A percentile compares a stretch with the other conserved stretches of the same genome.
These are phyloP conservation scores for Caiman crocodilus DNA, from an alignment of 2,797 vertebrate genomes.

Conservation along the genomic window DNA sequence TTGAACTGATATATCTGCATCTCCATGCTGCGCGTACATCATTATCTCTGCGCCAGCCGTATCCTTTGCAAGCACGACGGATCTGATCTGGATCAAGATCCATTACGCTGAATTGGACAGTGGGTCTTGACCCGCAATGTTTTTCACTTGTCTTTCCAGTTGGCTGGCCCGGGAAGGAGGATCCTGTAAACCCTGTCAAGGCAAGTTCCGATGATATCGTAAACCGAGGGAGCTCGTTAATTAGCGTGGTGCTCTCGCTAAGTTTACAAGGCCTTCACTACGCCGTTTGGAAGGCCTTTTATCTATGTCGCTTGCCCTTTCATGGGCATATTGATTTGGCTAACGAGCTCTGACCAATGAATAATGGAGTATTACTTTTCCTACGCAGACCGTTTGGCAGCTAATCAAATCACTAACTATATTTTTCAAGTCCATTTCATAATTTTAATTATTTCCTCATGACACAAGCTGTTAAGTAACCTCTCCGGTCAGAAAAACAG, in stretches of 20 bases:
- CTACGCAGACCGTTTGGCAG: slow-evolving; percentile 18
- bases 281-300: slow-evolving; percentile 33
- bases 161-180: not conserved
- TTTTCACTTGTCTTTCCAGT: not conserved
- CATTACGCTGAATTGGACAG: not conserved
- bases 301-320: slow-evolving; percentile 6
- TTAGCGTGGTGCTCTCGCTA: slow-evolving; percentile 6
- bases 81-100: slow-evolving; percentile 12
- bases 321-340: slow-evolving; percentile 9
- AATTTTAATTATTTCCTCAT: slow-evolving; percentile 61
- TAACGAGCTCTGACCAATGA: slow-evolving; percentile 1
- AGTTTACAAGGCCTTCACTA: slow-evolving; percentile 8
- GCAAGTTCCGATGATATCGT: not conserved
- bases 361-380: slow-evolving; percentile 5
- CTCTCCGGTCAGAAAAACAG: slow-evolving; percentile 47
- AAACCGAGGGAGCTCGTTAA: slow-evolving; percentile 31
- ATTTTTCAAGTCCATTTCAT: slow-evolving; percentile 39
- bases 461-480: slow-evolving; percentile 35
- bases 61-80: not conserved
- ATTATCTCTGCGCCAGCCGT: not conserved
- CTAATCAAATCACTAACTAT: slow-evolving; percentile 5
- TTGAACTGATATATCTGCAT: not conserved
- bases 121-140: not conserved
- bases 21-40: not conserved
- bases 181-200: not conserved